These are phyloP conservation scores for Eurytoma californica DNA, from an alignment of 2,888 invertebrate species.

Conservation along the genomic window DNA sequence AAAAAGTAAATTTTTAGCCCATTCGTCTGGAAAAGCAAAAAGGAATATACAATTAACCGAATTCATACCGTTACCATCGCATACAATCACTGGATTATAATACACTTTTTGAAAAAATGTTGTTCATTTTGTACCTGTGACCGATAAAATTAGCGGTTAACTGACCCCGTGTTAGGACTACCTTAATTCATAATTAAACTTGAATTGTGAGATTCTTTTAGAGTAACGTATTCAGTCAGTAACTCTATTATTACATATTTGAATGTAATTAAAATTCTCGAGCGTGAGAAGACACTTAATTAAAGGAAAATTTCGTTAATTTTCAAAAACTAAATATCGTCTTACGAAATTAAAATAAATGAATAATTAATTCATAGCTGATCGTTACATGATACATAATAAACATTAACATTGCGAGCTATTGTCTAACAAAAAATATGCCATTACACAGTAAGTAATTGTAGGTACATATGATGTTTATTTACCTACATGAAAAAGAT, in stretches of 20 bases:
- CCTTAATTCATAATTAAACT: slow-evolving; percentile 33
- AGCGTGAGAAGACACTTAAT: background rate
- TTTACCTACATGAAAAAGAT: slow-evolving; percentile 15
- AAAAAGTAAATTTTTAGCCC: slow-evolving; percentile 23
- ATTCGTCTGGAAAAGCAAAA: background rate
- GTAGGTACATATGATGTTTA: too few species aligned
- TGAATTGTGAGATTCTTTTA: slow-evolving; percentile 19
- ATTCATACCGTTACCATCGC: too few species aligned
- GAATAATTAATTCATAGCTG: background rate
- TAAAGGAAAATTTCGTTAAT: background rate
- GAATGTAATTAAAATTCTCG: background rate
- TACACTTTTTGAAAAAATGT: background rate
- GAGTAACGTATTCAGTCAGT: background rate
- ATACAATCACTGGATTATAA: too few species aligned
- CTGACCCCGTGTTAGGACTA: slow-evolving; percentile 50
- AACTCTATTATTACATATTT: background rate
- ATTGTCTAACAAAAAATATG: slow-evolving; percentile 41
- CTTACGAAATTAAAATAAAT: background rate
- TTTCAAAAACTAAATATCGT: too few species aligned
- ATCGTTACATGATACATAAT: background rate
- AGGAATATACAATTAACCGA: background rate
- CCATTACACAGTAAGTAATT: slow-evolving; percentile 43
- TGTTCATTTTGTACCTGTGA: background rate
- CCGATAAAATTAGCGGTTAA: slow-evolving; percentile 17
- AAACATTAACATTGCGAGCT: slow-evolving; percentile 12